phyloP scores from a whole-genome alignment of 2,888 invertebrate genomes.

The Nymphalis polychloros region DNA sequence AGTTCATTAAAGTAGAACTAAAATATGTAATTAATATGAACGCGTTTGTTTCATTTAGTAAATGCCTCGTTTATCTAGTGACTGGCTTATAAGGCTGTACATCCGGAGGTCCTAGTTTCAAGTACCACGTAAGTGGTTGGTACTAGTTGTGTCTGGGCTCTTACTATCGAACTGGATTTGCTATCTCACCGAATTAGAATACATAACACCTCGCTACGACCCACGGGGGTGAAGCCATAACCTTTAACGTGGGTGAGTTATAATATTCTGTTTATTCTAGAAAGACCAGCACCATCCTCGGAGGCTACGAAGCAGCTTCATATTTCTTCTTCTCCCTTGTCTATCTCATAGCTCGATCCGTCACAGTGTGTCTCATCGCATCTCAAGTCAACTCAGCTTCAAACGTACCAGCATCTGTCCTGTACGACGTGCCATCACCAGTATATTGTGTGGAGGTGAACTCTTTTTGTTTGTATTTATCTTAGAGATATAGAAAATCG shows the following conservation, averaged over 20 bases:
- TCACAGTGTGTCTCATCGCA: constrained; percentile 84
- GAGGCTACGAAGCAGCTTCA: constrained; percentile 78
- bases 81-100: too few relatives aligned
- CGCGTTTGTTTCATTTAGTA: too few relatives aligned
- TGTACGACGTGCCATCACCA: constrained; percentile 84
- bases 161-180: too few relatives aligned
- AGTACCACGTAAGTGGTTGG: too few relatives aligned
- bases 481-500: neutral
- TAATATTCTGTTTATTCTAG: constrained; percentile 40
- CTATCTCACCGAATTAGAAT: too few relatives aligned
- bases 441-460: constrained; percentile 84
- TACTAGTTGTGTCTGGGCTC: too few relatives aligned
- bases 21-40: neutral
- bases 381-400: constrained; percentile 83
- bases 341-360: constrained; percentile 82
- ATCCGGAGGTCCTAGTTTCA: too few relatives aligned
- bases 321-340: constrained; percentile 86
- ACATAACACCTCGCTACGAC: too few relatives aligned
- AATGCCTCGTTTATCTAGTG: too few relatives aligned
- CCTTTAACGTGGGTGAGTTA: too few relatives aligned
- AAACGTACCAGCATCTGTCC: constrained; percentile 76
- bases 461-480: neutral
- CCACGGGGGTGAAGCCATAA: too few relatives aligned
- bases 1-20: neutral
- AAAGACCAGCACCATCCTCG: constrained; percentile 59